Conservation (phyloP, 2,113 vertebrate genomes). For the Syrmaticus mikado region DNA sequence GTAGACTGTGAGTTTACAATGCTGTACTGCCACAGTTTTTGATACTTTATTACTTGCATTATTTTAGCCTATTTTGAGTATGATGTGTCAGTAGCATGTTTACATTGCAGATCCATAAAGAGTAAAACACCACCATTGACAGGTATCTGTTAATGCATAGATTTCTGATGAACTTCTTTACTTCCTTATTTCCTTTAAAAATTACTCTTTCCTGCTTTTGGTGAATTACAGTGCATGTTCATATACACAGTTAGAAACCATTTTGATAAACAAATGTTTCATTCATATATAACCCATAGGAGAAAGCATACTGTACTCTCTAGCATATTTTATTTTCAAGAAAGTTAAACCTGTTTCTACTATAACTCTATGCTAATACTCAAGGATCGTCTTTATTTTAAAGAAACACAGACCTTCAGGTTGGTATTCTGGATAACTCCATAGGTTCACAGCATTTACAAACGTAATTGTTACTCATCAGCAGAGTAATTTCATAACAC, state of each 20-base stretch:
- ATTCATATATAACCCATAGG: neutral
- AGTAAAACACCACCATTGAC: conserved; percentile 28
- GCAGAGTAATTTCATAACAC: neutral
- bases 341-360: neutral
- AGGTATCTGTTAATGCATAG: neutral
- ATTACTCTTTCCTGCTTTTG: neutral
- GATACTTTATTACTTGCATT: conserved; percentile 37
- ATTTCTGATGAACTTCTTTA: conserved; percentile 24
- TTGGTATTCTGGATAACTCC: neutral
- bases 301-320: neutral
- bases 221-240: neutral
- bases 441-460: neutral
- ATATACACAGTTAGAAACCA: neutral
- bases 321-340: neutral
- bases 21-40: conserved; percentile 9
- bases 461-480: neutral
- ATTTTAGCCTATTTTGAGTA: conserved; percentile 45
- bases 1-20: conserved; percentile 25
- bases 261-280: neutral
- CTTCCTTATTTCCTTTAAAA: neutral
- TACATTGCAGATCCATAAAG: conserved; percentile 51
- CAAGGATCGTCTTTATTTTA: neutral
- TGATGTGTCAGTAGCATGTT: conserved; percentile 39
- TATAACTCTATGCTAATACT: neutral
- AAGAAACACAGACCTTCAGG: neutral